Conservation (phyloP, 2,113 vertebrate species). For the Mugil cephalus region DNA sequence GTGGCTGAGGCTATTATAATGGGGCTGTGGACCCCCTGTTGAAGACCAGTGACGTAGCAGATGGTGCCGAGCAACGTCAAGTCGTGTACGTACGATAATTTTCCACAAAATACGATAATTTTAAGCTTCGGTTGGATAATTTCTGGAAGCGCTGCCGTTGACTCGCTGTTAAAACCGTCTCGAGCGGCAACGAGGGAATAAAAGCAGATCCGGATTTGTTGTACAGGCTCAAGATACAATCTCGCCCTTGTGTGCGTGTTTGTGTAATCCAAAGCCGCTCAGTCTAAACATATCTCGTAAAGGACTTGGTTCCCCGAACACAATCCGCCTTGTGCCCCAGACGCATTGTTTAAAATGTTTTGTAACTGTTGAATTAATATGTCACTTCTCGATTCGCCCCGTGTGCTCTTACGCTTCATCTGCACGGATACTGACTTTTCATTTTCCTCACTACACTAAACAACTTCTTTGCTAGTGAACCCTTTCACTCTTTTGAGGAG, state of each 20-base stretch:
- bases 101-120: too few species aligned
- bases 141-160: too few species aligned
- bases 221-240: not conserved
- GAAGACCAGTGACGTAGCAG: too few species aligned
- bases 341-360: slow-evolving; percentile 50
- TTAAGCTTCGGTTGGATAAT: too few species aligned
- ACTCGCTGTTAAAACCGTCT: slow-evolving; percentile 38
- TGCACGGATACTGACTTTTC: slow-evolving; percentile 51
- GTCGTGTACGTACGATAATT: too few species aligned
- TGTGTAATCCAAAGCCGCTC: slow-evolving; percentile 33
- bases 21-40: too few species aligned
- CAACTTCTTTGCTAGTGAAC: slow-evolving; percentile 48
- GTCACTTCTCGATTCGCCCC: slow-evolving; percentile 45
- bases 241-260: slow-evolving; percentile 38
- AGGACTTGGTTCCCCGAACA: slow-evolving; percentile 19
- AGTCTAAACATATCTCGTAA: slow-evolving; percentile 63
- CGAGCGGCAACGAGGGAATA: slow-evolving; percentile 19
- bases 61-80: too few species aligned
- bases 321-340: slow-evolving; percentile 10
- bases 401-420: slow-evolving; percentile 40
- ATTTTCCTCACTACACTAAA: slow-evolving; percentile 66
- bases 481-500: slow-evolving; percentile 29
- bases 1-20: too few species aligned
- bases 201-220: slow-evolving; percentile 18
- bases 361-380: slow-evolving; percentile 72